A percentile compares a stretch with the other conserved stretches of the same genome.
These are phyloP conservation scores for Albula glossodonta DNA, from an alignment of 2,113 vertebrate species.

Conservation along the genomic window DNA sequence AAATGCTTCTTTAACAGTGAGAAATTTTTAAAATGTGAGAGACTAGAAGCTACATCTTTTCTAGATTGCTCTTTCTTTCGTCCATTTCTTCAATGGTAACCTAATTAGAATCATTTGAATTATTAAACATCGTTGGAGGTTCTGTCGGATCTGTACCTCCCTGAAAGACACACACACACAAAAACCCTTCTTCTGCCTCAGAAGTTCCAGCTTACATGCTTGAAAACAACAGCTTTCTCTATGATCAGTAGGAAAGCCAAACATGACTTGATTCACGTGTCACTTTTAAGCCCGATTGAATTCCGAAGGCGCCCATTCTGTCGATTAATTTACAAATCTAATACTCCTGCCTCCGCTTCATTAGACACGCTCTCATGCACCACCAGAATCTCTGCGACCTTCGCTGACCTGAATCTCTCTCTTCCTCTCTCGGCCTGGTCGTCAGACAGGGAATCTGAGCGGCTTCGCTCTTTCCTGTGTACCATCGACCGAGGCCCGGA, in stretches of 20 bases:
- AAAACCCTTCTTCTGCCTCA: not conserved
- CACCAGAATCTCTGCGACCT: not conserved
- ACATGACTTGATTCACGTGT: not conserved
- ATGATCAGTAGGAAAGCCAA: not conserved
- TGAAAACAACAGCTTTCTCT: not conserved
- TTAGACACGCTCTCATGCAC: not conserved
- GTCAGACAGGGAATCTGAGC: not conserved
- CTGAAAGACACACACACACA: too few relatives aligned
- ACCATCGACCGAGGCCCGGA: not conserved
- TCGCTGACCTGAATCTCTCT: not conserved
- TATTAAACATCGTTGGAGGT: not conserved
- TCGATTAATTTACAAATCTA: not conserved
- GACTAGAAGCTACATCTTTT: not conserved
- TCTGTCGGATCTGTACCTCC: not conserved
- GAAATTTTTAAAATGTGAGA: not conserved
- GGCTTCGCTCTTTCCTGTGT: not conserved
- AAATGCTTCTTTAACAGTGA: not conserved
- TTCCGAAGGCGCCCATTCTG: not conserved
- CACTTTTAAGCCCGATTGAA: not conserved
- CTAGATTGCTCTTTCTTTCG: not conserved
- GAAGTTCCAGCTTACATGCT: not conserved
- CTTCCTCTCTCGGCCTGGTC: not conserved
- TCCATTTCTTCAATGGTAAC: not conserved
- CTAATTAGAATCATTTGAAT: constrained; percentile 9
- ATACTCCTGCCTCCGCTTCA: not conserved